Conservation (phyloP, 2,113 vertebrate genomes). For the Hippocampus guttulatus region DNA sequence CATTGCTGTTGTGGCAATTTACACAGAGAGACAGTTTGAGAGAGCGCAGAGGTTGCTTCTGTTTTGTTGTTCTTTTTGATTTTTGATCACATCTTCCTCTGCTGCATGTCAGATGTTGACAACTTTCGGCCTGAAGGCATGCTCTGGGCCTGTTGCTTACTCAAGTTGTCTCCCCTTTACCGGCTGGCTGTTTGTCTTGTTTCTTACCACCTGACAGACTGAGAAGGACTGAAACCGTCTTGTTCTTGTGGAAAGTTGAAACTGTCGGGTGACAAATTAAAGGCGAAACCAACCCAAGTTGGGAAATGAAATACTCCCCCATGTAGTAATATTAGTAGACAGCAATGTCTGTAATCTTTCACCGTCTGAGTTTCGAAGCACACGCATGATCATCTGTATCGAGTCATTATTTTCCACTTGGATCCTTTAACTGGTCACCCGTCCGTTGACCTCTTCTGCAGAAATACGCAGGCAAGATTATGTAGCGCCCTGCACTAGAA, state of each 20-base stretch:
- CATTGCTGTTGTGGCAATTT: slow-evolving; percentile 39
- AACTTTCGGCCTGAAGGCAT: slow-evolving; percentile 68
- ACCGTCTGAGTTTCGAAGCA: not conserved
- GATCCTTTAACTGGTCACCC: not conserved
- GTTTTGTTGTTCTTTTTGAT: slow-evolving; percentile 15
- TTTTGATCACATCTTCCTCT: slow-evolving; percentile 48
- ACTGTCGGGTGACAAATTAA: slow-evolving; percentile 3
- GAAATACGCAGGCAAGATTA: slow-evolving; percentile 13
- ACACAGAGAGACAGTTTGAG: slow-evolving; percentile 53
- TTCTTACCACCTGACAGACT: slow-evolving; percentile 51
- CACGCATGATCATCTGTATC: not conserved
- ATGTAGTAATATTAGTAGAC: not conserved
- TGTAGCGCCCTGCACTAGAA: slow-evolving; percentile 13
- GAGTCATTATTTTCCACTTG: not conserved
- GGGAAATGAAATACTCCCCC: not conserved
- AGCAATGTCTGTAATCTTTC: not conserved
- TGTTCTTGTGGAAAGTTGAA: slow-evolving; percentile 1
- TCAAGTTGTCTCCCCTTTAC: slow-evolving; percentile 49
- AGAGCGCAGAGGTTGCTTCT: slow-evolving; percentile 48
- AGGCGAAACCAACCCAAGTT: not conserved
- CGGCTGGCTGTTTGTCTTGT: slow-evolving; percentile 54
- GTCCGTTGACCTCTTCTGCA: not conserved
- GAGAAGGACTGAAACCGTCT: slow-evolving; percentile 9
- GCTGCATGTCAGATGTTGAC: slow-evolving; percentile 73
- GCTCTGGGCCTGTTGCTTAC: slow-evolving; percentile 62